Conservation (phyloP, 2,113 vertebrate genomes). For the Blennius ocellaris region DNA sequence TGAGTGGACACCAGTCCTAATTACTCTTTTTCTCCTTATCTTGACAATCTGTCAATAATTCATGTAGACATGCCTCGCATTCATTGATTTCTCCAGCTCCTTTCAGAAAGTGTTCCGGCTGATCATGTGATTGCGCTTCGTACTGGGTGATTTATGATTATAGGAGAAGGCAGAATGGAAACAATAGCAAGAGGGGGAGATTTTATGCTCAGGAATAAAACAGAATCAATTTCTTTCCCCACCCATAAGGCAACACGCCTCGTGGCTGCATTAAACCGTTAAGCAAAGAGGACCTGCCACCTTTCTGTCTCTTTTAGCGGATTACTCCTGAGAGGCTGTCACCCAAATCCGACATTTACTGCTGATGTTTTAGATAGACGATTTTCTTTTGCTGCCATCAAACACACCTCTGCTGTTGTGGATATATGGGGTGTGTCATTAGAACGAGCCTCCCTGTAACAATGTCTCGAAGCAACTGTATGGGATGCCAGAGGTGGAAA, state of each 20-base stretch:
- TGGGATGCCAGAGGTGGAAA: neutral
- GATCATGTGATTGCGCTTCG: no score
- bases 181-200: neutral
- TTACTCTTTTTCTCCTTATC: neutral
- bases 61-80: neutral
- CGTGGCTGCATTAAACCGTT: slow-evolving; percentile 18
- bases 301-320: slow-evolving; percentile 10
- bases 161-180: neutral
- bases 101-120: neutral
- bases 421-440: slow-evolving; percentile 3
- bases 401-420: neutral
- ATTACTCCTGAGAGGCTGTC: slow-evolving; percentile 22
- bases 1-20: neutral
- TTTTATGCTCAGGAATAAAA: neutral
- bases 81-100: no score
- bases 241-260: neutral
- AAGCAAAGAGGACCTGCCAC: slow-evolving; percentile 13
- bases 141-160: no score
- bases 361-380: slow-evolving; percentile 12
- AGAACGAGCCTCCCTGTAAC: neutral
- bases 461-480: neutral
- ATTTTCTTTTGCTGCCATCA: slow-evolving; percentile 9
- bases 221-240: neutral
- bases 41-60: neutral
- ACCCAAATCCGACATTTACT: slow-evolving; percentile 8